phyloP scores from a whole-genome alignment of 2,797 vertebrate species.

The Varecia variegata region DNA sequence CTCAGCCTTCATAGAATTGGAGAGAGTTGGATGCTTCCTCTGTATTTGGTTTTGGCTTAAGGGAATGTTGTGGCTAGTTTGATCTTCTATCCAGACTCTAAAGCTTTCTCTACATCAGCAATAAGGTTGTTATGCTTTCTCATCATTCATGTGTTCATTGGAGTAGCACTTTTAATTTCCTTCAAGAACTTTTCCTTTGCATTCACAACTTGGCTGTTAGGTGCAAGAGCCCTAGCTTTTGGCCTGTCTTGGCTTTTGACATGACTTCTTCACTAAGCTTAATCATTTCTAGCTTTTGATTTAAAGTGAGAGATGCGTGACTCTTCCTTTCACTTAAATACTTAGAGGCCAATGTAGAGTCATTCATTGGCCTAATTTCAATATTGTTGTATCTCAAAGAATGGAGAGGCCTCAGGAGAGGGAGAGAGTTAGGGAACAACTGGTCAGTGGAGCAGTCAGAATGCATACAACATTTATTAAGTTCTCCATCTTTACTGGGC shows the following conservation, averaged over 20 bases:
- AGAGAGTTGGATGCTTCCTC: background rate
- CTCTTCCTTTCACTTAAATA: background rate
- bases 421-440: background rate
- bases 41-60: background rate
- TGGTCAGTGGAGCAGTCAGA: background rate
- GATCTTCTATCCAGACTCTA: background rate
- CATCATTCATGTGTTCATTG: background rate
- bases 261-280: background rate
- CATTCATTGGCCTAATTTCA: background rate
- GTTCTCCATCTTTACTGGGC: background rate
- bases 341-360: background rate
- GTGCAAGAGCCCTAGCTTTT: background rate
- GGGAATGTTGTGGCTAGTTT: background rate
- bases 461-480: background rate
- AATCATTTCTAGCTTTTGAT: background rate
- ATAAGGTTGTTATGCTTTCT: background rate
- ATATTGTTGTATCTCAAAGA: background rate
- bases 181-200: background rate
- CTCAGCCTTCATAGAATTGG: background rate
- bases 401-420: background rate
- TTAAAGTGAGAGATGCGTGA: background rate
- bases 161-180: background rate
- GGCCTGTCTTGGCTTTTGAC: background rate
- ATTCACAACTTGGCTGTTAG: background rate
- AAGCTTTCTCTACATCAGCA: background rate